Conservation (phyloP, 2,888 invertebrate genomes). For the Drosophila stalkeri region DNA sequence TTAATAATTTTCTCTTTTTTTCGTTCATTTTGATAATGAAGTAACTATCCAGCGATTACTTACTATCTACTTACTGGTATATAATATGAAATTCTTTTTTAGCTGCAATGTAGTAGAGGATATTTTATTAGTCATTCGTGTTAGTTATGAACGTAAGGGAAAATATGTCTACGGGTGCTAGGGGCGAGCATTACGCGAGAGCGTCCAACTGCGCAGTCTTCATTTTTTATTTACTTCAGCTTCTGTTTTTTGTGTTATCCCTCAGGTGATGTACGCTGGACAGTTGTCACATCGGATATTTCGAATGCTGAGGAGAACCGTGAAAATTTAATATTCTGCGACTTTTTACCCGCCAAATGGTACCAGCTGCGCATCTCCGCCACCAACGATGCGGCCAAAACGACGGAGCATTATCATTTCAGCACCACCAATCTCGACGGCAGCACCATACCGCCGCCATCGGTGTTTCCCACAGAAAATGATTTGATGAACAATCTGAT, state of each 20-base stretch:
- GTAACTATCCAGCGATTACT: too few species aligned
- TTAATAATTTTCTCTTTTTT: too few species aligned
- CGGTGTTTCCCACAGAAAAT: slow-evolving; percentile 83
- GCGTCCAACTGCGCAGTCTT: background rate
- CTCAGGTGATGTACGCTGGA: slow-evolving; percentile 84
- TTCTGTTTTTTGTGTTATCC: slow-evolving; percentile 5
- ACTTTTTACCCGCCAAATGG: slow-evolving; percentile 87
- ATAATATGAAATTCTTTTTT: too few species aligned
- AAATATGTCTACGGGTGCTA: background rate
- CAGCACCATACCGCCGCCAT: slow-evolving; percentile 83
- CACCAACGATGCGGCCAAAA: slow-evolving; percentile 88
- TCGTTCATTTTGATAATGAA: too few species aligned
- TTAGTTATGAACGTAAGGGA: background rate
- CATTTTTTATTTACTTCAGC: slow-evolving; percentile 11
- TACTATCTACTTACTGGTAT: too few species aligned
- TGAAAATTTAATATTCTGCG: slow-evolving; percentile 86
- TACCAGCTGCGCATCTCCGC: slow-evolving; percentile 88
- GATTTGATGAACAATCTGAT: slow-evolving; percentile 84
- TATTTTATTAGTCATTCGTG: background rate
- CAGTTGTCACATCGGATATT: slow-evolving; percentile 85
- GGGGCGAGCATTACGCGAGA: background rate
- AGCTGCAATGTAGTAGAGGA: background rate
- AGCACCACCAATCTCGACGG: slow-evolving; percentile 87
- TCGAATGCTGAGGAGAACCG: slow-evolving; percentile 85
- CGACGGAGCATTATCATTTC: slow-evolving; percentile 88